These are phyloP conservation scores for Cercopithecus mona DNA, from an alignment of 2,113 vertebrate genomes.

Conservation along the genomic window DNA sequence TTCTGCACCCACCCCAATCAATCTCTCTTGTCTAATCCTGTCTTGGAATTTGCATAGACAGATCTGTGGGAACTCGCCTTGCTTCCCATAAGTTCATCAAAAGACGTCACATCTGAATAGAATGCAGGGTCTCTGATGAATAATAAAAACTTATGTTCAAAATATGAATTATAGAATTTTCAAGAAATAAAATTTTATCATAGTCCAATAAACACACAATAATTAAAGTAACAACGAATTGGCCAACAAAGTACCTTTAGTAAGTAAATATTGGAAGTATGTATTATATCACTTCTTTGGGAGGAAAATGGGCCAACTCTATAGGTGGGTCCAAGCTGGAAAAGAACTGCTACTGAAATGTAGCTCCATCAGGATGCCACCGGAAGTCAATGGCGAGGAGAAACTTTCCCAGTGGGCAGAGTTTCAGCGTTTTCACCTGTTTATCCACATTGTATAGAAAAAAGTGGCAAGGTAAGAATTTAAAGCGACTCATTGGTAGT, in stretches of 20 bases:
- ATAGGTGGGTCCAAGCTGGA: too few relatives aligned
- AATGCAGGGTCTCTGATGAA: background rate
- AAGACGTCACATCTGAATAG: background rate
- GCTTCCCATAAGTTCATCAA: background rate
- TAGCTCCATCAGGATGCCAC: background rate
- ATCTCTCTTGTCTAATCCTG: background rate
- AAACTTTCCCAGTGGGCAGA: too few relatives aligned
- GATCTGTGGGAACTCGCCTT: background rate
- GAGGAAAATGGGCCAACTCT: background rate
- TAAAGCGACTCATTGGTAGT: background rate
- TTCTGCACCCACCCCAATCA: background rate
- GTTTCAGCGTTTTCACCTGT: background rate
- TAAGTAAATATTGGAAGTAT: background rate
- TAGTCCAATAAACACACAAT: background rate
- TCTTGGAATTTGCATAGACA: background rate
- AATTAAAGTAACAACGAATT: background rate
- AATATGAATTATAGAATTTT: background rate
- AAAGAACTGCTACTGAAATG: background rate
- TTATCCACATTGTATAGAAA: background rate
- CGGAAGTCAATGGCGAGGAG: background rate
- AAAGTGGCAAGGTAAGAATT: background rate
- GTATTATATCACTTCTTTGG: background rate
- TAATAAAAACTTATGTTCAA: background rate
- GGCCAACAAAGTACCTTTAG: background rate
- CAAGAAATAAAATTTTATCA: background rate